A percentile compares a stretch with the other conserved stretches of the same genome.
These are phyloP conservation scores for Dascyllus trimaculatus DNA, from an alignment of 2,113 vertebrate genomes.

Conservation along the genomic window DNA sequence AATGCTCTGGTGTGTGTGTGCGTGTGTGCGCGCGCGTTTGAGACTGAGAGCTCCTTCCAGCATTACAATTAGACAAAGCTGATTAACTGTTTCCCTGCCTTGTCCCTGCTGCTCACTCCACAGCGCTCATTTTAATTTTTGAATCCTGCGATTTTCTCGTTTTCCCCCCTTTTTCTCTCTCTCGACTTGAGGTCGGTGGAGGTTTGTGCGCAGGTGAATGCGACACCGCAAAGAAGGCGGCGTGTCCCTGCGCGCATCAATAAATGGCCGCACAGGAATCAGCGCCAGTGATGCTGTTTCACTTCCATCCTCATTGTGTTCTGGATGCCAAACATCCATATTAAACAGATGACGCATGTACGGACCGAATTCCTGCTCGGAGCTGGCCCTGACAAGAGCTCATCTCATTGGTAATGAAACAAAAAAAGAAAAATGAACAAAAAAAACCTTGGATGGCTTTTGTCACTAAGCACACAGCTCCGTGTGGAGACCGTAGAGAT, in stretches of 20 bases:
- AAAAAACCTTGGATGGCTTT: background rate
- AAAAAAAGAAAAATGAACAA: background rate
- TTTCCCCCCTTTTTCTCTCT: too few species aligned
- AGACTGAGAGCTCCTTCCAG: slow-evolving; percentile 51
- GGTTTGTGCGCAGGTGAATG: slow-evolving; percentile 74
- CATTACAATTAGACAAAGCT: slow-evolving; percentile 83
- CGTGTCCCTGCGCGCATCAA: slow-evolving; percentile 60
- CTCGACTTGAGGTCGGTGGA: background rate
- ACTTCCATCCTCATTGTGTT: slow-evolving; percentile 21
- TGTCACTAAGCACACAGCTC: slow-evolving; percentile 19
- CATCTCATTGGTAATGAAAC: too few species aligned
- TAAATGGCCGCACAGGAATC: slow-evolving; percentile 72
- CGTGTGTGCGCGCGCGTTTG: slow-evolving; percentile 3
- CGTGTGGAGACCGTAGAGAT: slow-evolving; percentile 1
- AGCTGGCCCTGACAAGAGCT: too few species aligned
- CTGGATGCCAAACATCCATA: slow-evolving; percentile 32
- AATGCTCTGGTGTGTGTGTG: slow-evolving; percentile 7
- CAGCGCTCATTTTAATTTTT: slow-evolving; percentile 11
- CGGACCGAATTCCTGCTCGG: background rate
- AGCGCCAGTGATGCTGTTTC: slow-evolving; percentile 35
- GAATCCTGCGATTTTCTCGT: background rate
- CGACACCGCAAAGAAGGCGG: slow-evolving; percentile 74
- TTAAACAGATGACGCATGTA: slow-evolving; percentile 48
- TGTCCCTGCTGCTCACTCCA: slow-evolving; percentile 23
- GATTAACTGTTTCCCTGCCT: slow-evolving; percentile 73